Conservation (phyloP, 1,140 invertebrate species). For the Atta cephalotes region DNA sequence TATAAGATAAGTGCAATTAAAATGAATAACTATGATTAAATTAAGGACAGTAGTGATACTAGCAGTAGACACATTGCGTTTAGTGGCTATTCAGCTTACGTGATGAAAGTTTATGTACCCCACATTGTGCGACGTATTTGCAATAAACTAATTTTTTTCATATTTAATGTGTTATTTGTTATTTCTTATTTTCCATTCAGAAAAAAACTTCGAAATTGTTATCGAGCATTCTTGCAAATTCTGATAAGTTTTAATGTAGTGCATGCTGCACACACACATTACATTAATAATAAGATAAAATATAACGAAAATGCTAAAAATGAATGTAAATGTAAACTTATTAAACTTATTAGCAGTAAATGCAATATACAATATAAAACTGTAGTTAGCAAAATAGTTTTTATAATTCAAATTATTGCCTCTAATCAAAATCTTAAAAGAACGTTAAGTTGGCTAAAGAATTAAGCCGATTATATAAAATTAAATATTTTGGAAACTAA, state of each 20-base stretch:
- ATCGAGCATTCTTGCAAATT: not conserved
- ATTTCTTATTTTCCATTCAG: not conserved
- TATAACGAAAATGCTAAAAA: not conserved
- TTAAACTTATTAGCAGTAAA: too few species aligned
- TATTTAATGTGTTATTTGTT: not conserved
- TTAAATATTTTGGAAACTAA: too few species aligned
- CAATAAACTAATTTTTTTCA: conserved; percentile 55
- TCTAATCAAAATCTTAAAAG: too few species aligned
- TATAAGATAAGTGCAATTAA: not conserved
- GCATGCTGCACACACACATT: not conserved
- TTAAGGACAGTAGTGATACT: conserved; percentile 56
- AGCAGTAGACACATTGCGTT: conserved; percentile 35
- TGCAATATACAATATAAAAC: too few species aligned
- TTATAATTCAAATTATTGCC: too few species aligned
- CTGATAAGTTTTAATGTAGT: not conserved
- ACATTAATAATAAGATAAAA: not conserved
- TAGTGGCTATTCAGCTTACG: conserved; percentile 9
- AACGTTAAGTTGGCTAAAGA: too few species aligned
- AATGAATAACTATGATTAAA: conserved; percentile 31
- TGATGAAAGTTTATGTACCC: conserved; percentile 47
- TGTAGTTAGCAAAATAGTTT: too few species aligned
- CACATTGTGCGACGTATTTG: conserved; percentile 43
- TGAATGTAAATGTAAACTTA: too few species aligned
- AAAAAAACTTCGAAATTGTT: not conserved
- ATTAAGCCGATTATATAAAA: too few species aligned